A percentile compares a stretch with the other conserved stretches of the same genome.
These are phyloP conservation scores for Himalopsyche tibetana DNA, from an alignment of 2,888 invertebrate species.

Conservation along the genomic window DNA sequence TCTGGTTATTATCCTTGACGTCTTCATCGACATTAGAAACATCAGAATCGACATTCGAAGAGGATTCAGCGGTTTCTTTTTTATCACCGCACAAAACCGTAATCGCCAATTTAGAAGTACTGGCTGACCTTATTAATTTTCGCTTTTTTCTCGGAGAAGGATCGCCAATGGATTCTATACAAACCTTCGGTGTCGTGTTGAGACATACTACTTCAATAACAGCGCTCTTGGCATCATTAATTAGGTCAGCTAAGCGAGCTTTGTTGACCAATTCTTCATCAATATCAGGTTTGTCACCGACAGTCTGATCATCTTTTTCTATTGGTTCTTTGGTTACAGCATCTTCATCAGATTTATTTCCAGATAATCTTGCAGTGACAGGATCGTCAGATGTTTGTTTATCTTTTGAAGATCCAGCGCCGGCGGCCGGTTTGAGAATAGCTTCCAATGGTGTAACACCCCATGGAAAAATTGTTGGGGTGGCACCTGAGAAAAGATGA, in stretches of 20 bases:
- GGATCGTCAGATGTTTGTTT: slow-evolving; percentile 58
- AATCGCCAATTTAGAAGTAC: slow-evolving; percentile 36
- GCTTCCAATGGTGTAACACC: slow-evolving; percentile 69
- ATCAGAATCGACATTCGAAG: neutral
- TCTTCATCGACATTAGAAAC: slow-evolving; percentile 2
- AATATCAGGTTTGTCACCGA: slow-evolving; percentile 45
- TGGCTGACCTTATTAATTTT: slow-evolving; percentile 1
- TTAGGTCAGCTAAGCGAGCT: slow-evolving; percentile 67
- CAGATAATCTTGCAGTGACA: slow-evolving; percentile 53
- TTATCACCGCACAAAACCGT: slow-evolving; percentile 35
- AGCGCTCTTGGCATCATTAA: slow-evolving; percentile 69
- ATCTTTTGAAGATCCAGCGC: slow-evolving; percentile 66
- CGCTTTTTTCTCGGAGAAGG: slow-evolving; percentile 3
- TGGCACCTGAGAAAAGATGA: slow-evolving; percentile 76
- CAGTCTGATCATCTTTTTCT: slow-evolving; percentile 46
- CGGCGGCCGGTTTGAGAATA: slow-evolving; percentile 67
- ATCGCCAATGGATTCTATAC: neutral
- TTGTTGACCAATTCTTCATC: slow-evolving; percentile 64
- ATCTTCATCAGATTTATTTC: neutral
- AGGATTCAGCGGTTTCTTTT: neutral
- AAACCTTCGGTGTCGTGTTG: neutral
- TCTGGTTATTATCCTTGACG: neutral
- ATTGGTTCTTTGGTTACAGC: neutral
- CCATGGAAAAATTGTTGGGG: slow-evolving; percentile 86
- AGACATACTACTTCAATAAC: slow-evolving; percentile 63